Percentiles rank a stretch among this genome's conserved stretches.
phyloP scores from a whole-genome alignment of 1,140 invertebrate species.

The Philotrypesis tridentata region DNA sequence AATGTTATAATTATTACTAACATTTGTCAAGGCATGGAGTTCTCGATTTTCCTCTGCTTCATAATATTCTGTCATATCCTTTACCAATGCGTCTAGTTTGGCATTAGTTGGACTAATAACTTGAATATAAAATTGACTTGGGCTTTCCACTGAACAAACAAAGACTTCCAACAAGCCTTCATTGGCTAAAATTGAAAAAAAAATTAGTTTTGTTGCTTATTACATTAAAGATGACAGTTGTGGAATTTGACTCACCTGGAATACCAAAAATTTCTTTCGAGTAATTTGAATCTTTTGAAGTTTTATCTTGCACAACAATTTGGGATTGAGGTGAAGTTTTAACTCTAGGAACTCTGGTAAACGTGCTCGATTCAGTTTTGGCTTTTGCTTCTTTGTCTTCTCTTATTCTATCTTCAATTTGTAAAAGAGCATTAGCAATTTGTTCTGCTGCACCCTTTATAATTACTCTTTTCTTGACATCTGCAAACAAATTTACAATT shows the following conservation, averaged over 20 bases:
- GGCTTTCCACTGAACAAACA: conserved; percentile 86
- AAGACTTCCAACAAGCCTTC: conserved; percentile 84
- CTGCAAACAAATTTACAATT: conserved; percentile 57
- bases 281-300: not conserved
- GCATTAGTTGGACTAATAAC: conserved; percentile 80
- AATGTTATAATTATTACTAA: conserved; percentile 52
- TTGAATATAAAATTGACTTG: conserved; percentile 89
- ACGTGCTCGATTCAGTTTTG: conserved; percentile 63
- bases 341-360: conserved; percentile 72
- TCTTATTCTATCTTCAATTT: conserved; percentile 78
- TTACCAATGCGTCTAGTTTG: conserved; percentile 83
- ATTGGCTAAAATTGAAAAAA: conserved; percentile 47
- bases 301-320: not conserved
- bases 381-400: conserved; percentile 72
- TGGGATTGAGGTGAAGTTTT: conserved; percentile 53
- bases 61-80: conserved; percentile 88
- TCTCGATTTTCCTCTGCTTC: conserved; percentile 76
- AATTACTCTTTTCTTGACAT: conserved; percentile 71
- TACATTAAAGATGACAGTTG: not conserved
- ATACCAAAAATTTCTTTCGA: conserved; percentile 36
- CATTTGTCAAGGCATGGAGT: conserved; percentile 74
- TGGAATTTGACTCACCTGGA: conserved; percentile 8
- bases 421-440: conserved; percentile 75
- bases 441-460: conserved; percentile 77
- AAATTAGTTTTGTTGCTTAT: conserved; percentile 16